These are phyloP conservation scores for Hyperopisus bebe DNA, from an alignment of 2,113 vertebrate species.

Conservation along the genomic window DNA sequence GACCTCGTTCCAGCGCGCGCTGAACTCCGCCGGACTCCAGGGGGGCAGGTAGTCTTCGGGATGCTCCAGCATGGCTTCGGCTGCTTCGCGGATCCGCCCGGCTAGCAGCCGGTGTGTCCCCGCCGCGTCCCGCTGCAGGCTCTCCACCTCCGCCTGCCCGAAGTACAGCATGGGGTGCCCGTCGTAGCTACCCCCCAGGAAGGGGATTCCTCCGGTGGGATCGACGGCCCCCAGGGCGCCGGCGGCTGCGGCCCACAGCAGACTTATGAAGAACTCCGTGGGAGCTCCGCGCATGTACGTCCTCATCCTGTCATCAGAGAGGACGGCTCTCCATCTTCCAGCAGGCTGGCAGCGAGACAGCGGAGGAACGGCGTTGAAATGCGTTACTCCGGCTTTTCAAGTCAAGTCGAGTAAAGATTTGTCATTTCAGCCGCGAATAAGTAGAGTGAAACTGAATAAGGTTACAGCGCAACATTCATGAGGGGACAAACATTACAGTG, in stretches of 20 bases:
- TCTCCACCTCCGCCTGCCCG: conserved; percentile 65
- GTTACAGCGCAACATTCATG: background rate
- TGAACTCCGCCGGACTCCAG: conserved; percentile 84
- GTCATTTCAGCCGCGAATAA: background rate
- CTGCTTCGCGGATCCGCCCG: conserved; percentile 68
- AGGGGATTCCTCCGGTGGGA: conserved; percentile 68
- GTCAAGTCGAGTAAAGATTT: background rate
- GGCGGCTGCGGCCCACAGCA: conserved; percentile 60
- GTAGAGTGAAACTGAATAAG: background rate
- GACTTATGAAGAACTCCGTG: conserved; percentile 90
- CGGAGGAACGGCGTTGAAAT: conserved; percentile 29
- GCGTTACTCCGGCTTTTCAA: conserved; percentile 15
- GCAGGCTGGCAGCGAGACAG: conserved; percentile 36
- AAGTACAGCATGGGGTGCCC: conserved; percentile 96
- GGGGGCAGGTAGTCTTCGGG: conserved; percentile 87
- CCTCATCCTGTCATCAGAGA: conserved; percentile 91
- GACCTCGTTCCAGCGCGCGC: conserved; percentile 92
- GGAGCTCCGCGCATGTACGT: conserved; percentile 90
- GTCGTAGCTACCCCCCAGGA: conserved; percentile 86
- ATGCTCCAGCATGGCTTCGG: conserved; percentile 79
- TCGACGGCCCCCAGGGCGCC: conserved; percentile 52
- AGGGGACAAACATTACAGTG: background rate
- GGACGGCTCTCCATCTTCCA: conserved; percentile 73
- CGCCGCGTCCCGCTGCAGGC: conserved; percentile 64
- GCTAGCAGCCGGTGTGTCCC: conserved; percentile 75